Evolutionary conservation across 1,140 invertebrate genomes (phyloP), one percentile per base, ranked within the genome.

Genomic region (Drosophila ambigua): DNA sequence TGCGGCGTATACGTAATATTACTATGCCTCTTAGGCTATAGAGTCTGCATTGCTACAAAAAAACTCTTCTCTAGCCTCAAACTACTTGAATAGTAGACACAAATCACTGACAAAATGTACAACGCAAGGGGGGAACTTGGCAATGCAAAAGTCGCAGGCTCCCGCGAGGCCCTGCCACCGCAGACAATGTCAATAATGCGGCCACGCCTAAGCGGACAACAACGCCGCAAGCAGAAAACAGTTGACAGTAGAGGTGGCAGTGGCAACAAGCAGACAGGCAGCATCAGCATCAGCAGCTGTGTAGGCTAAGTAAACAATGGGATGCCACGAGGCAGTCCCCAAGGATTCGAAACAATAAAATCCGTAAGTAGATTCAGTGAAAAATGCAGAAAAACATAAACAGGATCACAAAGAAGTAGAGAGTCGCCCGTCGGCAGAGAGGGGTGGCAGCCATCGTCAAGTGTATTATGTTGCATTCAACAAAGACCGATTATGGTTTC

Each of bases 281-380:
- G 31, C 31, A 45, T 8, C 0, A 28, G 5, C 16, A 48, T n/a
- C 39, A 45, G 54, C 31, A 35, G 26, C 35, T 31, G 23, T 60
- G 69, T 73, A 51, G 68, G 23, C 44, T 49, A 53, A 62, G 26
- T 46, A 41, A 63, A 59, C 53, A 54, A 35, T 64, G 31, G 54
- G 60, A 45, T 59, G 69, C 69, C 63, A 0, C 23, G n/a, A 20
- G 65, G 43, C 65, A 62, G n/a, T 23, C 41, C 44, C 52, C 41
- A 44, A 46, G 26, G 59, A 78, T 61, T 59, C 48, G 31, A 49
- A 72, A 73, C 49, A 66, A 65, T 52, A 48, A 71, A 49, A 15
- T 57, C 39, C 41, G 57, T 54, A 44, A 46, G 35, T 46, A 41
- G n/a, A 54, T 5, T 15, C 15, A 28, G 35, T 20, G 45, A 43